These are phyloP conservation scores for Brachyopa scutellaris DNA, from an alignment of 2,888 invertebrate species.

Conservation along the genomic window DNA sequence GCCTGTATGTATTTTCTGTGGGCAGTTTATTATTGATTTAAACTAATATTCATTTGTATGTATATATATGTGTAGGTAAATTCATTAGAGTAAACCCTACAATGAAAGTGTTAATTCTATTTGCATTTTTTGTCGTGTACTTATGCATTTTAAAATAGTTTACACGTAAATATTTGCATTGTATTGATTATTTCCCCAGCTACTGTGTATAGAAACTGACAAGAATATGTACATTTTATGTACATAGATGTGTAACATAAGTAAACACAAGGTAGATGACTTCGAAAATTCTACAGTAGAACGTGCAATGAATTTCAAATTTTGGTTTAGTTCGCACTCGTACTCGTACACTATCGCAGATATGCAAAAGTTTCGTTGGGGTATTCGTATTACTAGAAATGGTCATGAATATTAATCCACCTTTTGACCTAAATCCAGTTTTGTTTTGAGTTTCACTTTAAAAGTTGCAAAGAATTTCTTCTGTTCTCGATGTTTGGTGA, in stretches of 20 bases:
- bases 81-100: not conserved
- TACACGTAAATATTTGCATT: not conserved
- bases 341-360: not conserved
- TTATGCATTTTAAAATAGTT: not conserved
- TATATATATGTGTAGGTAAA: no score
- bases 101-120: slow-evolving; percentile 30
- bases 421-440: slow-evolving; percentile 19
- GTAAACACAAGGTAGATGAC: not conserved
- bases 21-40: no score
- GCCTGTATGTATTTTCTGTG: no score
- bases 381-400: not conserved
- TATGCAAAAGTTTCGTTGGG: not conserved
- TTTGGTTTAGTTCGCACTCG: no score
- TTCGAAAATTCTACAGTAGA: not conserved
- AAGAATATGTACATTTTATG: not conserved
- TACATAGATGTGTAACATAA: no score
- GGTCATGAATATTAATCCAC: slow-evolving; percentile 25
- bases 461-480: not conserved
- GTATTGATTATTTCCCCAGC: not conserved
- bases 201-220: not conserved
- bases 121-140: slow-evolving; percentile 1
- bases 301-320: slow-evolving; percentile 14
- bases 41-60: no score
- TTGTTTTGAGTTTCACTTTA: slow-evolving; percentile 10
- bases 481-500: not conserved